Evolutionary conservation across 2,888 invertebrate genomes (phyloP).

Genomic region (Brachyptera risi): DNA sequence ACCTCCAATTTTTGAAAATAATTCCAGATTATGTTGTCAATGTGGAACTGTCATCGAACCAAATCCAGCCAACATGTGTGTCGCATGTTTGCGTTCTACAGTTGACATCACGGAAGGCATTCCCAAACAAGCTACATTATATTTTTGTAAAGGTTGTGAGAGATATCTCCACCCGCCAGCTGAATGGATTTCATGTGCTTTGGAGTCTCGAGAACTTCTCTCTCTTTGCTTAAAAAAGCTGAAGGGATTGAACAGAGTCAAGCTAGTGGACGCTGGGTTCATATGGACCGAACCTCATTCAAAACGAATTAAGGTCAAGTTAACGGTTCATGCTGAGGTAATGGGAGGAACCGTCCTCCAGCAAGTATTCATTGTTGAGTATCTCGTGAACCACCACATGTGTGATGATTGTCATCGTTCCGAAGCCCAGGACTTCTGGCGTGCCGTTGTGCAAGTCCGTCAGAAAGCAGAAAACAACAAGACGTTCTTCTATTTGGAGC

Average conservation of each 20-base stretch:
- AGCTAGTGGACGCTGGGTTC: conserved; percentile 93
- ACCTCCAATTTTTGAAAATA: conserved; percentile 31
- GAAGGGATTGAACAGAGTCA: conserved; percentile 83
- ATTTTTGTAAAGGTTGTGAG: conserved; percentile 91
- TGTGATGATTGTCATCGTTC: conserved; percentile 95
- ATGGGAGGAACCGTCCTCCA: conserved; percentile 86
- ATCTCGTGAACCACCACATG: conserved; percentile 86
- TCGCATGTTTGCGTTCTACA: conserved; percentile 83
- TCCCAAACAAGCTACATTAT: conserved; percentile 85
- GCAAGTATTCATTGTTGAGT: conserved; percentile 95
- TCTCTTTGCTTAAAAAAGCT: conserved; percentile 88
- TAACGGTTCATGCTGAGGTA: conserved; percentile 95
- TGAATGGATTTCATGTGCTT: conserved; percentile 77
- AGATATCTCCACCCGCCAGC: conserved; percentile 87
- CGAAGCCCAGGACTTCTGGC: conserved; percentile 98
- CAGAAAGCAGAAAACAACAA: conserved; percentile 90
- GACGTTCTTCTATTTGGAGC: conserved; percentile 96
- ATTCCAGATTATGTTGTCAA: conserved; percentile 88
- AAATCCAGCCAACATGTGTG: conserved; percentile 97
- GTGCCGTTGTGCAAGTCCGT: conserved; percentile 81
- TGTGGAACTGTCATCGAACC: conserved; percentile 90
- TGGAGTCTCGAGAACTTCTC: conserved; percentile 90
- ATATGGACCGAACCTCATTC: conserved; percentile 99
- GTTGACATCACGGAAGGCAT: conserved; percentile 96
- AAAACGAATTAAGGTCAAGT: conserved; percentile 87